Conservation (phyloP, 2,888 invertebrate species). For the Zootermopsis nevadensis region DNA sequence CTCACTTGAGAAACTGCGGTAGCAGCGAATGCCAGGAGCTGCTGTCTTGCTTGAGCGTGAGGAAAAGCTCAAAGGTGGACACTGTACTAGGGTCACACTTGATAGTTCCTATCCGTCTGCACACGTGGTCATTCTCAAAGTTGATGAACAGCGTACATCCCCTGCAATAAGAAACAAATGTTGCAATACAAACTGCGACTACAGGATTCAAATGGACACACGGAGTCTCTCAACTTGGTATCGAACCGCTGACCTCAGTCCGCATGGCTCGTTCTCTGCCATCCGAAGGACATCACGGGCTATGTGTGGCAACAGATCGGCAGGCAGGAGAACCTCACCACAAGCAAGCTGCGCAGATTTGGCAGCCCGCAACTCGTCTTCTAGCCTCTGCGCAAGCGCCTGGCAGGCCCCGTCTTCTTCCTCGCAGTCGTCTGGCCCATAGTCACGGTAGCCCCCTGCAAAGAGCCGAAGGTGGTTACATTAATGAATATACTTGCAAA, state of each 20-base stretch:
- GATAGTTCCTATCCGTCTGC: conserved; percentile 82
- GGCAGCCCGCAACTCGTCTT: conserved; percentile 82
- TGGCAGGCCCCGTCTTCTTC: conserved; percentile 60
- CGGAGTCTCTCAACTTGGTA: too few relatives aligned
- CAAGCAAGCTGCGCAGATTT: conserved; percentile 84
- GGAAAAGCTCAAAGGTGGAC: conserved; percentile 90
- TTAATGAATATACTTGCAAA: too few relatives aligned
- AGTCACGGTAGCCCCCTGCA: conserved; percentile 51
- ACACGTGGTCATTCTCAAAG: conserved; percentile 77
- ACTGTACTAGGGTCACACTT: conserved; percentile 88
- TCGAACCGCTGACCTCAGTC: conserved; percentile 68
- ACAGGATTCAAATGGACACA: too few relatives aligned
- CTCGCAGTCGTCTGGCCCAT: neutral
- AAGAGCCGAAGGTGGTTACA: too few relatives aligned
- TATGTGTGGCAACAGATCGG: conserved; percentile 82
- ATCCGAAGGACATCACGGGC: conserved; percentile 82
- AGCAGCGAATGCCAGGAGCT: conserved; percentile 88
- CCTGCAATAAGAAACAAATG: conserved; percentile 58
- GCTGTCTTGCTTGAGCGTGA: conserved; percentile 87
- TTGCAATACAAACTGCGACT: neutral
- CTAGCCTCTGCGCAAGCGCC: conserved; percentile 80
- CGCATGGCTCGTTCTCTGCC: conserved; percentile 91
- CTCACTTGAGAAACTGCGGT: conserved; percentile 92
- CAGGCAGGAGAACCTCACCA: conserved; percentile 87
- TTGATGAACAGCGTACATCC: conserved; percentile 89